Conservation (phyloP, 1,140 invertebrate species). For the Macrocentrus cingulum region DNA sequence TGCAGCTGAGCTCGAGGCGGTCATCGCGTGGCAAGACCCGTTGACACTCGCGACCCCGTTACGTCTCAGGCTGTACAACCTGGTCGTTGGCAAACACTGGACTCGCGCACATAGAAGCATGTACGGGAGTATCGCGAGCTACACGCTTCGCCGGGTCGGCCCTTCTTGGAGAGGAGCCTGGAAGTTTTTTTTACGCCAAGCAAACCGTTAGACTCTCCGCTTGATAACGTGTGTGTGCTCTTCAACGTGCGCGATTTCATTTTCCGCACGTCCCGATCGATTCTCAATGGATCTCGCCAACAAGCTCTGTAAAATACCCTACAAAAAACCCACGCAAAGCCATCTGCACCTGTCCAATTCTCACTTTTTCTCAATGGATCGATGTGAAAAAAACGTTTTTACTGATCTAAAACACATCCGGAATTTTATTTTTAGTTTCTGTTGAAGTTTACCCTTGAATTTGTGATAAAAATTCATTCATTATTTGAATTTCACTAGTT, state of each 20-base stretch:
- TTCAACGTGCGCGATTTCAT: slow-evolving; percentile 11
- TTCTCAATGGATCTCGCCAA: too few species aligned
- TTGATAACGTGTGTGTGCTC: slow-evolving; percentile 11
- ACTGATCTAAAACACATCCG: too few species aligned
- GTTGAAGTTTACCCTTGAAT: too few species aligned
- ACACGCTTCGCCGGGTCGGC: neutral
- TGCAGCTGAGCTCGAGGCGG: slow-evolving; percentile 14
- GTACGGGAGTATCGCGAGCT: slow-evolving; percentile 5
- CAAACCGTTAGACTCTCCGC: slow-evolving; percentile 24
- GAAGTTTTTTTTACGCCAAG: slow-evolving; percentile 15
- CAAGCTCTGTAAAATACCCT: too few species aligned
- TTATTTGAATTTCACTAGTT: too few species aligned
- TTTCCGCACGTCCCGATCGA: neutral
- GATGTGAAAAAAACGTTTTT: too few species aligned
- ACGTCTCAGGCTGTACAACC: slow-evolving; percentile 15
- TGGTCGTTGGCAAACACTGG: slow-evolving; percentile 17
- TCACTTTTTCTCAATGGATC: too few species aligned
- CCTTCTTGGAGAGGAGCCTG: slow-evolving; percentile 26
- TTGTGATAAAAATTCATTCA: too few species aligned
- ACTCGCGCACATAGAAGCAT: neutral
- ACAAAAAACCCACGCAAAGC: too few species aligned
- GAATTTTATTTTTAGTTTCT: too few species aligned
- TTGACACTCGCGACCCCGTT: slow-evolving; percentile 39
- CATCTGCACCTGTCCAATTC: too few species aligned
- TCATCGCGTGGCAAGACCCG: slow-evolving; percentile 26